These are phyloP conservation scores for Euura saliciscinereae DNA, from an alignment of 1,140 invertebrate species.

Conservation along the genomic window DNA sequence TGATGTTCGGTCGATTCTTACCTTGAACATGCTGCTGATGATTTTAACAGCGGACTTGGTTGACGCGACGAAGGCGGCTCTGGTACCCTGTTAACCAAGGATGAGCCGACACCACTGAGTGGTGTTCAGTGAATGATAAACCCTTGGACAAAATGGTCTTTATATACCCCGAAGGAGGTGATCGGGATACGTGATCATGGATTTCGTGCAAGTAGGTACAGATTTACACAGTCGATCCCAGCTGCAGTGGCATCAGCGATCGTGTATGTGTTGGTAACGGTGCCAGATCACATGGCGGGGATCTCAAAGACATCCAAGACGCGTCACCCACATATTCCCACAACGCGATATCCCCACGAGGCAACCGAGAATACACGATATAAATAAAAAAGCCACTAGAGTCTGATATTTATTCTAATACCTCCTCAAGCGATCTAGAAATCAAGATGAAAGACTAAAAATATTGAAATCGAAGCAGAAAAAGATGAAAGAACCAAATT, in stretches of 20 bases:
- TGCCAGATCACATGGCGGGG: constrained; percentile 27
- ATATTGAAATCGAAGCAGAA: no score
- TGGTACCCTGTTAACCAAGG: constrained; percentile 25
- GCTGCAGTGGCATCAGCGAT: constrained; percentile 41
- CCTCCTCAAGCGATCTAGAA: no score
- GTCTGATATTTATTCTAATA: no score
- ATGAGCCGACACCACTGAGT: constrained; percentile 36
- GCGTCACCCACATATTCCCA: neutral
- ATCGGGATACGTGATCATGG: constrained; percentile 62
- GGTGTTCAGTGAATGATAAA: constrained; percentile 59
- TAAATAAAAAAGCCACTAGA: no score
- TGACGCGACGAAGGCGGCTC: constrained; percentile 21
- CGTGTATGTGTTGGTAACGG: constrained; percentile 44
- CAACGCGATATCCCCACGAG: no score
- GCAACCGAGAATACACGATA: no score
- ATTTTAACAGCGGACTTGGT: neutral
- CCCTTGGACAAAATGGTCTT: constrained; percentile 52
- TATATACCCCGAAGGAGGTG: constrained; percentile 58
- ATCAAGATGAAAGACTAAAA: no score
- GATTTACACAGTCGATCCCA: constrained; percentile 54
- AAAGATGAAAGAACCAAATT: no score
- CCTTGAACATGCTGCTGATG: no score
- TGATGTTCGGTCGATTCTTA: no score
- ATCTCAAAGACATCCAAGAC: constrained; percentile 7
- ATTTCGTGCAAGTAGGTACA: constrained; percentile 60